Percentiles rank a stretch among this genome's conserved stretches.
These are phyloP conservation scores for Ormyrus labotus DNA, from an alignment of 2,888 invertebrate genomes.

Conservation along the genomic window DNA sequence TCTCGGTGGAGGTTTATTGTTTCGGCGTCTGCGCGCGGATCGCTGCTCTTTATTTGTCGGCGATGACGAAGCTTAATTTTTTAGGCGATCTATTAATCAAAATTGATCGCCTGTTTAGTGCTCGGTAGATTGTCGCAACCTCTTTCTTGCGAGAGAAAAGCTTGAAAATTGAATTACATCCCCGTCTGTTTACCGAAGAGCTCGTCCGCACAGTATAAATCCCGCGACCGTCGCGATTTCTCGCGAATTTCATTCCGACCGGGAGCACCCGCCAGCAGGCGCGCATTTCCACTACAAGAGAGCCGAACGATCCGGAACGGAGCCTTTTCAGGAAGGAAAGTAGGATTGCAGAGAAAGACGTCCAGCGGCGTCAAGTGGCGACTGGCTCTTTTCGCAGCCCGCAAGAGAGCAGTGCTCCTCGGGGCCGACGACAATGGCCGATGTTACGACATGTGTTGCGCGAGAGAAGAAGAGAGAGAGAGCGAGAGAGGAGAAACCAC, in stretches of 20 bases:
- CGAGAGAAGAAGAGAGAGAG: not conserved
- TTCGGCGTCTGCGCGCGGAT: no score
- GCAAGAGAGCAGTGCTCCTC: slow-evolving; percentile 33
- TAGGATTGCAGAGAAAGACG: slow-evolving; percentile 50
- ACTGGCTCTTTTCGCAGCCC: slow-evolving; percentile 5
- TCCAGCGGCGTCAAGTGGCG: slow-evolving; percentile 49
- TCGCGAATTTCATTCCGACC: slow-evolving; percentile 31
- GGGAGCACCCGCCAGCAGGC: not conserved
- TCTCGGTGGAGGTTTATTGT: no score
- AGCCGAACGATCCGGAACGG: slow-evolving; percentile 22
- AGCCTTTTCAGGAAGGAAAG: no score
- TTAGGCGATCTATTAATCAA: no score
- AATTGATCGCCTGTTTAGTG: no score
- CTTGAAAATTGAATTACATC: no score
- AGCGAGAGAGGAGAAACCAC: slow-evolving; percentile 24
- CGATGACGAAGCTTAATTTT: no score
- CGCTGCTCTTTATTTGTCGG: no score
- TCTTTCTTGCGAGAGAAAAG: no score
- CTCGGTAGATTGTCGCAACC: no score
- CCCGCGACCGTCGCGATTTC: not conserved
- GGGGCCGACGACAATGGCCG: slow-evolving; percentile 32
- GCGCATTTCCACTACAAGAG: not conserved
- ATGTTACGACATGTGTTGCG: slow-evolving; percentile 52
- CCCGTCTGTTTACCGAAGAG: no score
- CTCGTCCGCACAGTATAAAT: no score